These are phyloP conservation scores for Psittacara wagleri DNA, from an alignment of 2,113 vertebrate species.

Conservation along the genomic window DNA sequence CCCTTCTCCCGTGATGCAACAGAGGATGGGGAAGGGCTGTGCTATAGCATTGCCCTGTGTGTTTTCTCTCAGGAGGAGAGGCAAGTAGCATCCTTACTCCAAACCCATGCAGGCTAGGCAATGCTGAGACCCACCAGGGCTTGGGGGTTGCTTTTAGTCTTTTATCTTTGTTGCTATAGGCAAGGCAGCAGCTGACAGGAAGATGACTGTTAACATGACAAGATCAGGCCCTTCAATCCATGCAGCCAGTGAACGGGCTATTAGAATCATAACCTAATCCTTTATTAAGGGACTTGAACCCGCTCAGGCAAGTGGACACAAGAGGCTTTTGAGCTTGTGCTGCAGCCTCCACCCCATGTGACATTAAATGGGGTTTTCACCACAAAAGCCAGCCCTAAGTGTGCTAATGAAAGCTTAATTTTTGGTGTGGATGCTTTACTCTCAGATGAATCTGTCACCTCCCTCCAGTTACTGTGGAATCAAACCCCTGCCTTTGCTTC, in stretches of 20 bases:
- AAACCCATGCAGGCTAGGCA: not conserved
- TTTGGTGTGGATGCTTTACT: not conserved
- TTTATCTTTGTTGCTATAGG: not conserved
- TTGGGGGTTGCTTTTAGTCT: not conserved
- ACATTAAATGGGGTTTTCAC: not conserved
- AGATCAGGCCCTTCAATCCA: constrained; percentile 35
- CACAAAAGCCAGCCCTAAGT: not conserved
- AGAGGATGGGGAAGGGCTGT: not conserved
- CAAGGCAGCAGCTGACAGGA: constrained; percentile 57
- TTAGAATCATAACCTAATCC: constrained; percentile 43
- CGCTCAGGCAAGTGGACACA: not conserved
- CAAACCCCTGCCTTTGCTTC: not conserved
- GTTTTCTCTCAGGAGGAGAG: not conserved
- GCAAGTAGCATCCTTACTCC: not conserved
- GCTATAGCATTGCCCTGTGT: not conserved
- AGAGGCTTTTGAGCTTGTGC: constrained; percentile 10
- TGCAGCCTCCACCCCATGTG: not conserved
- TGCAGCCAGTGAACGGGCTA: not conserved
- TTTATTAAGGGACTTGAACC: constrained; percentile 35
- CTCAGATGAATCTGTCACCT: not conserved
- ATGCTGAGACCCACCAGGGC: not conserved
- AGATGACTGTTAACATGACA: constrained; percentile 32
- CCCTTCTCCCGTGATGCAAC: not conserved
- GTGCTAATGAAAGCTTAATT: not conserved
- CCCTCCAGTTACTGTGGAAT: not conserved